phyloP scores from a whole-genome alignment of 2,888 invertebrate species.

The Scrobipalpa atriplicella region DNA sequence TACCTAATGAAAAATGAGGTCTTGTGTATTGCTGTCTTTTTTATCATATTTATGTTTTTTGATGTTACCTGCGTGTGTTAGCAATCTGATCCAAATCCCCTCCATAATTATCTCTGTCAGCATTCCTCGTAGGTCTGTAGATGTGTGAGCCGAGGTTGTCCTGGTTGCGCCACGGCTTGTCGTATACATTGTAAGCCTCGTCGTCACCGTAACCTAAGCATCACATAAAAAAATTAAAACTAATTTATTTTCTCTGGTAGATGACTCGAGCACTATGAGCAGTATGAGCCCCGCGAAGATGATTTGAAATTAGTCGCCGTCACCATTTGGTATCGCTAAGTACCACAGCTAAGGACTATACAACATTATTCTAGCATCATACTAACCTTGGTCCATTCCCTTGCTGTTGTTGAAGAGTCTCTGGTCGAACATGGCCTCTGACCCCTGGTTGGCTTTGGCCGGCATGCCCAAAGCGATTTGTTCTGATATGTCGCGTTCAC shows the following conservation, averaged over 20 bases:
- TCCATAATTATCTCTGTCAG: conserved; percentile 95
- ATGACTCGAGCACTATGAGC: too few relatives aligned
- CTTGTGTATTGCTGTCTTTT: too few relatives aligned
- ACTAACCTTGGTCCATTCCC: conserved; percentile 91
- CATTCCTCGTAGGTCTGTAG: conserved; percentile 93
- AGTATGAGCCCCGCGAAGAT: too few relatives aligned
- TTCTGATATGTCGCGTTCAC: conserved; percentile 98
- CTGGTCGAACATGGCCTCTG: conserved; percentile 96
- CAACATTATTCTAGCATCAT: background rate
- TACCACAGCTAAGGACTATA: background rate
- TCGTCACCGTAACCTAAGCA: conserved; percentile 96
- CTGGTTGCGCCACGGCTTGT: conserved; percentile 98
- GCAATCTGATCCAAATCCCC: conserved; percentile 95
- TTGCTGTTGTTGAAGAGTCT: conserved; percentile 96
- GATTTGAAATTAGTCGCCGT: too few relatives aligned
- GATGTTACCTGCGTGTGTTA: conserved; percentile 89
- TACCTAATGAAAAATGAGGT: too few relatives aligned
- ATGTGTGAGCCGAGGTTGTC: conserved; percentile 94
- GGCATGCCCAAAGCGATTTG: conserved; percentile 99
- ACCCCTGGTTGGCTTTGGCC: conserved; percentile 85
- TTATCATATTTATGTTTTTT: background rate
- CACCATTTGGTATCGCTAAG: too few relatives aligned
- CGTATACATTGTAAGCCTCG: conserved; percentile 98
- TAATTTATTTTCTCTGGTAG: too few relatives aligned
- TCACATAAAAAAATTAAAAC: too few relatives aligned